These are phyloP conservation scores for Jaculus jaculus DNA, from an alignment of 2,113 vertebrate species.

Conservation along the genomic window DNA sequence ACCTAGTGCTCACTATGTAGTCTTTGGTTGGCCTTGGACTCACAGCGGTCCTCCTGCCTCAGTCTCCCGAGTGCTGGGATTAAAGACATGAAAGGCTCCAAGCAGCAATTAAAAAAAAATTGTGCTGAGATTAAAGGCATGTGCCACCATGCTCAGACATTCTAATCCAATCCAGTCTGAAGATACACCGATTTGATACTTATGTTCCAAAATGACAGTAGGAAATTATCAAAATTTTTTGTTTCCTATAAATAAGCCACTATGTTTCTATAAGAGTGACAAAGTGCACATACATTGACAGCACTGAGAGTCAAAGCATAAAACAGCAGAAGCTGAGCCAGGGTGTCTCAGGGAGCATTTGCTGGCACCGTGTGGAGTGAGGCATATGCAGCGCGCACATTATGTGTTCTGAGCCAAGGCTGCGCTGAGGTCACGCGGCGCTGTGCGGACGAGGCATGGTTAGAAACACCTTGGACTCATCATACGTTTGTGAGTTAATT, in stretches of 20 bases:
- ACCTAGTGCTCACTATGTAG: too few species aligned
- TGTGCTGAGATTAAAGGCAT: too few species aligned
- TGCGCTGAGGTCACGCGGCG: not conserved
- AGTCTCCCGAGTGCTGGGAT: too few species aligned
- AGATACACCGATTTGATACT: not conserved
- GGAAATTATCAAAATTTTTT: not conserved
- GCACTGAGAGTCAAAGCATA: not conserved
- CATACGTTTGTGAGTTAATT: not conserved
- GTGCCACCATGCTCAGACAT: not conserved
- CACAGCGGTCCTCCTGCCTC: too few species aligned
- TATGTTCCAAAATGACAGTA: not conserved
- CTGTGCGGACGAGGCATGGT: not conserved
- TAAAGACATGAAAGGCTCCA: too few species aligned
- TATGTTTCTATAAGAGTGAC: not conserved
- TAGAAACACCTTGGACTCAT: not conserved
- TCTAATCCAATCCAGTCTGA: not conserved
- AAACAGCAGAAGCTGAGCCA: not conserved
- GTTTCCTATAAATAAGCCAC: not conserved
- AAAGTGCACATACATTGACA: not conserved
- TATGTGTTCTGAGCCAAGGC: not conserved
- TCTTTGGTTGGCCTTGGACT: too few species aligned
- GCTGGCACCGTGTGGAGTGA: not conserved
- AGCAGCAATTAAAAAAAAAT: too few species aligned
- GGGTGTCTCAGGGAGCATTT: not conserved
- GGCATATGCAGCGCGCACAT: too few species aligned